Base-by-base conservation (phyloP, 1,140 invertebrate genomes). In the Aporrectodea caliginosa region DNA sequence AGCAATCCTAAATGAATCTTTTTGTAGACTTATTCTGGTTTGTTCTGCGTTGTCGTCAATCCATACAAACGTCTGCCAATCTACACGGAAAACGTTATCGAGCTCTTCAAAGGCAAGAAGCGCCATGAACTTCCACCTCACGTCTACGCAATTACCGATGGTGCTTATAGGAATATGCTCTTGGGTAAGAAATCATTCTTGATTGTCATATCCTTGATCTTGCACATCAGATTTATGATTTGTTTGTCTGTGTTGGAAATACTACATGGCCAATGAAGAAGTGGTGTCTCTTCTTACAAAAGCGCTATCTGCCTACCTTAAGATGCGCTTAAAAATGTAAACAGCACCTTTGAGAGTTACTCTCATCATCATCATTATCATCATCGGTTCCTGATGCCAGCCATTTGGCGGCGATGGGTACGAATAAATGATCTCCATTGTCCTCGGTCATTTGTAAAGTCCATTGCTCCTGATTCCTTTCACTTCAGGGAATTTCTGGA, bases 1-100 rank as follows among this genome's bases (percentile, higher is more conserved):
- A n/a, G n/a, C n/a, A n/a, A n/a, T n/a, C n/a, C n/a, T n/a, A n/a
- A n/a, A n/a, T n/a, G n/a, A 73, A 78, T 82, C 80, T 81, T 79
- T 84, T 92, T 93, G 27, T 92, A 99, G 97, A 99, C 97, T 80
- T 99, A 99, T 89, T 99, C 97, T 80, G 97, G 97, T 82, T 92
- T 99, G 78, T 99, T 99, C 91, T 99, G 97, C 90, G 98, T 99
- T 83, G 97, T 99, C 81, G 96, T 98, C 69, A 98, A 99, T 91
- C 98, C 98, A 1, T 99, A 99, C 92, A 98, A 98, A 90, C 94
- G 94, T 88, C 91, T 99, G 85, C 97, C 97, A 78, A 99, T 99
- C 89, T 99, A 99, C 91, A 98, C 96, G 85, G 96, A 98, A 89
- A 97, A 97, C 90, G 95, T 99, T 80, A 98, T 99, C 92, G 98